Evolutionary conservation across 2,797 vertebrate genomes (phyloP), one percentile per base, ranked within the genome.

Genomic region (Tamandua tetradactyla): DNA sequence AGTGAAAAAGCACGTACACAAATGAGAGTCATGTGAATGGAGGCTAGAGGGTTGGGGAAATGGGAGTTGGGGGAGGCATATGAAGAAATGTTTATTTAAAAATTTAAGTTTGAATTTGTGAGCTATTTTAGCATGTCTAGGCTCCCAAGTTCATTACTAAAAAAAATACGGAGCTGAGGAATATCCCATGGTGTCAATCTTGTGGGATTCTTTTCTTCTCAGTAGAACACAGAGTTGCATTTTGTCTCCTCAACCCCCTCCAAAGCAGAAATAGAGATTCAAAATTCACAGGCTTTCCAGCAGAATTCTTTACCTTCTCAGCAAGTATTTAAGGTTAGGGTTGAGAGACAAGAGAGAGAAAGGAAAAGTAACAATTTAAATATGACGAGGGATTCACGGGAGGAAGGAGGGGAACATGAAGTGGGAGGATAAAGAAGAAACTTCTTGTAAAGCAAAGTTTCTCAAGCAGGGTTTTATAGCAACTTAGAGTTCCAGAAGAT

Each of bases 1-100:
- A 74, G 22, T 44, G 10, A 55, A 83, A 89, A 81, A 64, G 13
- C 57, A 32, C 75, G 72, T 89, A 92, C 55, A 22, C 20, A 7
- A 17, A 0, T 57, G 17, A 47, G 14, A 89, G 22, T 82, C 22
- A 62, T 17, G 23, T 55, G 13, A 90, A 72, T 85, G 27, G 8
- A 12, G 35, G 23, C 13, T 11, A 30, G 18, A 17, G 2, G 40
- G 22, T 22, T 11, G 62, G 23, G 9, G 14, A 89, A 20, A 37
- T 64, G 7, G 32, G 37, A 74, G 9, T 64, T 83, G 1, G 10
- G 12, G 17, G 17, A 32, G 10, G 4, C 11, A 3, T 64, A n/a
- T 71, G 49, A 87, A 72, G 17, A 94, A 87, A 86, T 47, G 7
- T 64, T 95, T 84, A 76, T 37, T 81, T 94, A 89, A 91, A 85